Conservation (phyloP, 1,140 invertebrate species). For the Hyles vespertilio region DNA sequence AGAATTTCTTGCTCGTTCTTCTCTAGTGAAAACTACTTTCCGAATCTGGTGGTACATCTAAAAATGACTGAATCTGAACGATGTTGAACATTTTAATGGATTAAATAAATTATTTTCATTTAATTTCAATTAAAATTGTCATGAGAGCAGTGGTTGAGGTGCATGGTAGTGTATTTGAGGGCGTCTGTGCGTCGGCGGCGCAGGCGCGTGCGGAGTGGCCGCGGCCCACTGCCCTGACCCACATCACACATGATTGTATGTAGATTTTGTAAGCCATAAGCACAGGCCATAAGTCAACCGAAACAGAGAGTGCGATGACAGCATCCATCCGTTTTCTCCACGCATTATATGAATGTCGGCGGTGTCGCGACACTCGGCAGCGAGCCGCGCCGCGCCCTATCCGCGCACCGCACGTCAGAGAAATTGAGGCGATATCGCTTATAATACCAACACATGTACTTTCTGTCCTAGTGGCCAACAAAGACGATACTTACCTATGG, state of each 20-base stretch:
- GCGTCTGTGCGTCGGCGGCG: background rate
- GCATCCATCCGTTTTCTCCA: conserved; percentile 60
- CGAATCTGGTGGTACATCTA: too few species aligned
- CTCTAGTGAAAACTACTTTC: too few species aligned
- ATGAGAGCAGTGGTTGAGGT: too few species aligned
- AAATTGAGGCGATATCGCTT: conserved; percentile 61
- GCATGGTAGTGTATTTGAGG: too few species aligned
- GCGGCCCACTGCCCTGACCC: conserved; percentile 67
- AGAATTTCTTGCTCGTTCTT: too few species aligned
- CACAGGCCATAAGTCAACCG: conserved; percentile 63
- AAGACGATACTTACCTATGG: conserved; percentile 24
- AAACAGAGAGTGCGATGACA: conserved; percentile 51
- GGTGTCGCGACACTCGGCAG: background rate
- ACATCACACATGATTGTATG: conserved; percentile 68
- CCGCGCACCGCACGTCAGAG: conserved; percentile 34
- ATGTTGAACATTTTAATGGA: background rate
- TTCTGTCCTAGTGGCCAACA: conserved; percentile 57
- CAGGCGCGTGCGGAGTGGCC: conserved; percentile 34
- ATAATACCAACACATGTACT: conserved; percentile 45
- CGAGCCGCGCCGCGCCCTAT: conserved; percentile 27
- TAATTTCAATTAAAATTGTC: too few species aligned
- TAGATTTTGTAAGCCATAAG: conserved; percentile 70
- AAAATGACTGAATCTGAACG: too few species aligned
- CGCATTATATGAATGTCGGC: conserved; percentile 29
- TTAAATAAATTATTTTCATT: background rate